phyloP scores from a whole-genome alignment of 2,113 vertebrate genomes.

The Sinocyclocheilus maitianheensis region DNA sequence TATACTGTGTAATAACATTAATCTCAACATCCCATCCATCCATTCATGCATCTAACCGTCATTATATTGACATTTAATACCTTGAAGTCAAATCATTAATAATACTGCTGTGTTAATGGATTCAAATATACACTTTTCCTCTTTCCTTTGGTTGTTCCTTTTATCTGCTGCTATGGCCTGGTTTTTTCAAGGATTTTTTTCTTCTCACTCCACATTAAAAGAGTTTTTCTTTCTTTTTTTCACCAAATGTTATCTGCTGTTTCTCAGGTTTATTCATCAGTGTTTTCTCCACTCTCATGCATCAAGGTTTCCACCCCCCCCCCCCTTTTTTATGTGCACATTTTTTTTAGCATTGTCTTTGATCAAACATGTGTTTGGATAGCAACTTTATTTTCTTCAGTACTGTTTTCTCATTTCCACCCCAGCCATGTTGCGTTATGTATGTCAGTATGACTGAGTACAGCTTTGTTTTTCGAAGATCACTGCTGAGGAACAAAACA shows the following conservation, averaged over 20 bases:
- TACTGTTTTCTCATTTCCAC: conserved; percentile 9
- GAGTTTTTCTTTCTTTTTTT: background rate
- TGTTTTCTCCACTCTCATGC: background rate
- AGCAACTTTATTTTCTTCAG: conserved; percentile 2
- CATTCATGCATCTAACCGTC: background rate
- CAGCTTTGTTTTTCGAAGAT: background rate
- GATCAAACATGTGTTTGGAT: conserved; percentile 1
- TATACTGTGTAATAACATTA: no score
- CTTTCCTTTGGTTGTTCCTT: background rate
- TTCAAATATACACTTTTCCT: background rate
- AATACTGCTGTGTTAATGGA: background rate
- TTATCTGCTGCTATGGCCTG: background rate
- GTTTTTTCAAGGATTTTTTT: background rate
- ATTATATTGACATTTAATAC: background rate
- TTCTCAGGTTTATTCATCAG: background rate
- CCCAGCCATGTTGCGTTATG: background rate
- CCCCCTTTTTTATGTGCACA: background rate
- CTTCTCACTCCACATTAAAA: background rate
- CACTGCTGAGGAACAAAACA: background rate
- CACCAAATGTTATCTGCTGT: no score
- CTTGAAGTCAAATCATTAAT: background rate
- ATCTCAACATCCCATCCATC: background rate
- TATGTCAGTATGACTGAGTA: conserved; percentile 7
- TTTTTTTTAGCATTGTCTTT: conserved; percentile 2
- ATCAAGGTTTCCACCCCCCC: background rate